These are phyloP conservation scores for Pyxicephalus adspersus DNA, from an alignment of 2,113 vertebrate genomes.

Conservation along the genomic window DNA sequence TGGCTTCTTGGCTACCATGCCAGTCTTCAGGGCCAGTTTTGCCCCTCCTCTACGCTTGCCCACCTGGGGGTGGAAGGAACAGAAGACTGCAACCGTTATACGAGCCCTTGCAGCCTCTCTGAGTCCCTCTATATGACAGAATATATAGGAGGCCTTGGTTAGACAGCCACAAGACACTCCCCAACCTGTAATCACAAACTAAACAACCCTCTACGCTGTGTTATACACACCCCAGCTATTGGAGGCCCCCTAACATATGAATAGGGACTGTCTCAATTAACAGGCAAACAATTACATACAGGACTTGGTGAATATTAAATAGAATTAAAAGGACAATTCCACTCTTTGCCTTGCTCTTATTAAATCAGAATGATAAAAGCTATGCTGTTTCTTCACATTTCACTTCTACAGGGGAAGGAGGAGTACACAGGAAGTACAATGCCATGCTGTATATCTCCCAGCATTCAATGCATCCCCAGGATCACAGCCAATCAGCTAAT, in stretches of 20 bases:
- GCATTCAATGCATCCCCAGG: too few relatives aligned
- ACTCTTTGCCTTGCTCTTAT: too few relatives aligned
- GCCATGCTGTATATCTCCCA: too few relatives aligned
- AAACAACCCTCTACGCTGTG: slow-evolving; percentile 27
- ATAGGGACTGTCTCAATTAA: neutral
- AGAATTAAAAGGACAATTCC: too few relatives aligned
- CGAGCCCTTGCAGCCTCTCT: slow-evolving; percentile 78
- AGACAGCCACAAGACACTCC: slow-evolving; percentile 50
- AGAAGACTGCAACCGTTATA: slow-evolving; percentile 96
- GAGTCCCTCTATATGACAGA: slow-evolving; percentile 82
- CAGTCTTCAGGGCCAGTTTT: slow-evolving; percentile 93
- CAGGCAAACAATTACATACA: neutral
- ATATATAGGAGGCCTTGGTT: slow-evolving; percentile 60
- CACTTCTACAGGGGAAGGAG: too few relatives aligned
- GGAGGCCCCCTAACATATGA: neutral
- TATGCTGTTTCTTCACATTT: too few relatives aligned
- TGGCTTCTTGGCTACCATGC: slow-evolving; percentile 96
- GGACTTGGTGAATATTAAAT: neutral
- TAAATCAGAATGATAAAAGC: too few relatives aligned
- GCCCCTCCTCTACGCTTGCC: slow-evolving; percentile 94
- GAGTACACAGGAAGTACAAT: too few relatives aligned
- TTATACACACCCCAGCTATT: neutral
- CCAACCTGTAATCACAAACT: slow-evolving; percentile 13
- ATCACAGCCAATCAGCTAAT: too few relatives aligned
- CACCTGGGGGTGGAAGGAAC: slow-evolving; percentile 93